Evolutionary conservation across 2,888 invertebrate genomes (phyloP), one percentile per base, ranked within the genome.

Genomic region (Chrysina gloriosa): DNA sequence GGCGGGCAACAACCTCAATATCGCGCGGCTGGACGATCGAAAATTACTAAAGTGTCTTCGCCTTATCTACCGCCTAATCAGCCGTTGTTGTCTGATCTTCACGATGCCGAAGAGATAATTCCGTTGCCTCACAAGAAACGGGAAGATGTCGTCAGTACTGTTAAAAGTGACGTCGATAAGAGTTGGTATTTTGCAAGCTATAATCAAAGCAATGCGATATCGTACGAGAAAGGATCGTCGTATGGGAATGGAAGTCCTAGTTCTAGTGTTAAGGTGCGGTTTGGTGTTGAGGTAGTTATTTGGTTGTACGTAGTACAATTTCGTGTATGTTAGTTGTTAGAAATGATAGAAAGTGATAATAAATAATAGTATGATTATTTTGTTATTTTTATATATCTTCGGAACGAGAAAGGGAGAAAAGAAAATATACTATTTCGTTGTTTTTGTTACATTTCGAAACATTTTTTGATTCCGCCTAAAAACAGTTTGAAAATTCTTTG

Each of bases 161-260:
- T 70, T 63, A 73, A 83, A 71, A 83, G 87, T 54, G 63, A 72
- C 19, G 75, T 76, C 39, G 78, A 79, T 54, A 66, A 67, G 36
- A 69, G 66, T 36, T 95, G 95, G 95, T 95, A 95, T 81, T 95
- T 92, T 80, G 91, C 90, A 72, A 94, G 93, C 81, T 95, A 95
- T 78, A 92, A 93, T 80, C 89, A 89, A 76, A 88, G 86, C 2
- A 73, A 70, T 67, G 73, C 16, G 27, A 29, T 48, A 6, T 25
- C 5, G 7, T 6, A 7, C 42, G 14, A 42, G 19, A 31, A 47
- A 7, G 3, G 23, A 25, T 50, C 11, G 25, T 31, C 31, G 25
- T 64, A 50, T 36, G 36, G 14, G n/a, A n/a, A n/a, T n/a, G n/a
- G n/a, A n/a, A n/a, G n/a, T n/a, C n/a, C n/a, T 29, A 64, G 36